Evolutionary conservation across 1,140 invertebrate species (phyloP).

Genomic region (Cardiocondyla obscurior): DNA sequence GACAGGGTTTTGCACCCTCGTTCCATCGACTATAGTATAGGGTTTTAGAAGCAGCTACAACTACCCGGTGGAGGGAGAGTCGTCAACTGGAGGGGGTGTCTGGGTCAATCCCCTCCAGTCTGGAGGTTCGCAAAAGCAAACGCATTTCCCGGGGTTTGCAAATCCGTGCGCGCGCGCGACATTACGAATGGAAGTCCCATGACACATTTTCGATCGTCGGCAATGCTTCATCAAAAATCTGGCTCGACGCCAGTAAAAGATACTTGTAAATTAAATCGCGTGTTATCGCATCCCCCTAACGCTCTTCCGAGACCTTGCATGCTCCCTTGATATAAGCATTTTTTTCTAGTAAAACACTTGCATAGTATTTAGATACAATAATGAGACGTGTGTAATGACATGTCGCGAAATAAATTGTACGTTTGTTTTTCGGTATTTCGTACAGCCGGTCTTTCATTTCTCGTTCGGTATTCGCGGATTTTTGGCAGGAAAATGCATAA

Average conservation of each 20-base stretch:
- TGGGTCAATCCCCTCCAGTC: slow-evolving; percentile 84
- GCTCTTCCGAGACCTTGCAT: not conserved
- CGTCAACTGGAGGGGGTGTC: slow-evolving; percentile 83
- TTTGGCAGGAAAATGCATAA: slow-evolving; percentile 8
- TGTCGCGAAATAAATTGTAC: too few species aligned
- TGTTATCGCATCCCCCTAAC: slow-evolving; percentile 11
- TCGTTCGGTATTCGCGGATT: not conserved
- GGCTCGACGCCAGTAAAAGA: not conserved
- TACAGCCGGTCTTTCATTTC: not conserved
- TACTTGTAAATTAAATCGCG: not conserved
- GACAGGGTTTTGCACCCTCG: slow-evolving; percentile 76
- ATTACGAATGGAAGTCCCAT: slow-evolving; percentile 46
- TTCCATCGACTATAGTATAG: slow-evolving; percentile 71
- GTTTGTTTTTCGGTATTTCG: too few species aligned
- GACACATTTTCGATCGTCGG: slow-evolving; percentile 62
- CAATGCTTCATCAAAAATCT: slow-evolving; percentile 16
- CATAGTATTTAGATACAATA: not conserved
- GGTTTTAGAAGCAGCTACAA: slow-evolving; percentile 74
- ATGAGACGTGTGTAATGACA: not conserved
- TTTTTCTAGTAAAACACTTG: not conserved
- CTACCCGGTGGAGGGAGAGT: slow-evolving; percentile 72
- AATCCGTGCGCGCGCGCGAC: slow-evolving; percentile 66
- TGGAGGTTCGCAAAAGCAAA: slow-evolving; percentile 80
- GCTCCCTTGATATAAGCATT: not conserved
- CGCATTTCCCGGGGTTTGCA: slow-evolving; percentile 83